phyloP scores from a whole-genome alignment of 1,140 invertebrate species.

The Trichoplusia ni region DNA sequence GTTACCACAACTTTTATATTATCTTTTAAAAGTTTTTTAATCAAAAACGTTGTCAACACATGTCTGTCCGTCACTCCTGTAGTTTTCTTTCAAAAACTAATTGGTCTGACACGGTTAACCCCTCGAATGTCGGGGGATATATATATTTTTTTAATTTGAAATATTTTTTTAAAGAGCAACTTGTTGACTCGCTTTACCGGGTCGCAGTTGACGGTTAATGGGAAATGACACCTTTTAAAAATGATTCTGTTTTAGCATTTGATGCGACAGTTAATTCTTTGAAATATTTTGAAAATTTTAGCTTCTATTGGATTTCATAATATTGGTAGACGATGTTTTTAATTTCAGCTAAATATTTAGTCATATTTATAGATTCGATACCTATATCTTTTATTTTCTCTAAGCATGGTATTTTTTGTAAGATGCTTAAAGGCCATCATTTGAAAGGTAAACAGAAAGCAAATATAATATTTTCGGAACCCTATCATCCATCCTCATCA shows the following conservation, averaged over 20 bases:
- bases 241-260: conserved; percentile 17
- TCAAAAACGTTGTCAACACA: conserved; percentile 58
- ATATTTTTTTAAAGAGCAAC: conserved; percentile 58
- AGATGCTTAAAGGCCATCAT: no score
- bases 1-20: conserved; percentile 30
- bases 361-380: no score
- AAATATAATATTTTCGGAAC: no score
- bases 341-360: background rate
- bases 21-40: conserved; percentile 65
- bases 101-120: conserved; percentile 74
- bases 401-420: background rate
- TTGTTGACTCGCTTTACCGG: conserved; percentile 61
- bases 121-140: conserved; percentile 46
- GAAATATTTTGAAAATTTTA: background rate
- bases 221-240: conserved; percentile 55
- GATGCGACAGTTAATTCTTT: background rate
- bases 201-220: conserved; percentile 50
- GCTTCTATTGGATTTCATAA: background rate
- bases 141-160: conserved; percentile 59
- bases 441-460: no score
- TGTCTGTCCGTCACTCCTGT: conserved; percentile 59
- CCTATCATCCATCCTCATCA: no score
- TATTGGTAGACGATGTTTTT: background rate
- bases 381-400: no score
- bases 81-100: conserved; percentile 73